Conservation (phyloP, 2,888 invertebrate species). For the Lasioglossum oenotherae region DNA sequence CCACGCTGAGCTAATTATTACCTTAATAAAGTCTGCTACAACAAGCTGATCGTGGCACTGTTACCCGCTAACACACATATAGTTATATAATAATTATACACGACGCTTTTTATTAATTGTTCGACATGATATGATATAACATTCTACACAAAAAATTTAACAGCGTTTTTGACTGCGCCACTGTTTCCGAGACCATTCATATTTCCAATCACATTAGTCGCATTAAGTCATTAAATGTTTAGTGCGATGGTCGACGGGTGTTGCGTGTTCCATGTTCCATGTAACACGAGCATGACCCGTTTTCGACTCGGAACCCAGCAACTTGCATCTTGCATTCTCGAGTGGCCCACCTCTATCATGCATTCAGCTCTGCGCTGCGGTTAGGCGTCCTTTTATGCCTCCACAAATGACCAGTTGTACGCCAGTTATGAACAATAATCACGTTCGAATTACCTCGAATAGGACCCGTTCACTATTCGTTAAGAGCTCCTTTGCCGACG, state of each 20-base stretch:
- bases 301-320: constrained; percentile 55
- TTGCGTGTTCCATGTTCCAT: constrained; percentile 48
- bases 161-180: neutral
- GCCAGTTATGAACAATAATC: constrained; percentile 80
- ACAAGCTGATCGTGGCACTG: constrained; percentile 15
- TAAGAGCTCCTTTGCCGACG: constrained; percentile 56
- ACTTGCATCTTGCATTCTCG: constrained; percentile 32
- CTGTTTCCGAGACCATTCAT: neutral
- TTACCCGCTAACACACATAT: constrained; percentile 27
- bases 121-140: too few species aligned
- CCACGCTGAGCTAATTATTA: constrained; percentile 7
- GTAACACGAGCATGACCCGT: constrained; percentile 62
- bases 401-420: constrained; percentile 78
- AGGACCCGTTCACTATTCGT: constrained; percentile 75
- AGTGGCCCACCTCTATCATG: constrained; percentile 30
- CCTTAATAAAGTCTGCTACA: constrained; percentile 20
- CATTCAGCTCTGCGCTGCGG: constrained; percentile 57
- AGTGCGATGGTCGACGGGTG: constrained; percentile 45
- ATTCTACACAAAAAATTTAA: neutral
- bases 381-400: constrained; percentile 74
- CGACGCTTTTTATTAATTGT: neutral
- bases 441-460: constrained; percentile 78
- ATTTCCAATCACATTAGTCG: constrained; percentile 59
- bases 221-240: constrained; percentile 59
- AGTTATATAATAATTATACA: constrained; percentile 16